Conservation (phyloP, 2,113 vertebrate species). For the Coregonus clupeaformis region DNA sequence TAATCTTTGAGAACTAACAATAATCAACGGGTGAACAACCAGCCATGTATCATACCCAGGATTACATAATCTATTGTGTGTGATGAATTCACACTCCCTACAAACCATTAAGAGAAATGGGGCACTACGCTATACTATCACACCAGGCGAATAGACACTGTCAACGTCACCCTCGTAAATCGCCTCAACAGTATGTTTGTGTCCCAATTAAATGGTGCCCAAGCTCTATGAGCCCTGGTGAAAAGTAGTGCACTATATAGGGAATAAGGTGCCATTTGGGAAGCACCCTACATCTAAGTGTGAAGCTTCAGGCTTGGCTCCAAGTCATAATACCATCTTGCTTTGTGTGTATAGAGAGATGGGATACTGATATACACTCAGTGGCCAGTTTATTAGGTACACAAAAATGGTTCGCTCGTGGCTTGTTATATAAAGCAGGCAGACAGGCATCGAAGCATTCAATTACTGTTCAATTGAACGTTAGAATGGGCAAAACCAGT, state of each 20-base stretch:
- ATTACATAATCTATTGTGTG: slow-evolving; percentile 37
- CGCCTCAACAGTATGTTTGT: background rate
- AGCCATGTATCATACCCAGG: slow-evolving; percentile 22
- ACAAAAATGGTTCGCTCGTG: too few relatives aligned
- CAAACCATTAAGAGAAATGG: slow-evolving; percentile 23
- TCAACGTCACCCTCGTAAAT: background rate
- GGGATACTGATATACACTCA: too few relatives aligned
- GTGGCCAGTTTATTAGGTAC: too few relatives aligned
- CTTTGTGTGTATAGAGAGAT: slow-evolving; percentile 3
- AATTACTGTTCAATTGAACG: too few relatives aligned
- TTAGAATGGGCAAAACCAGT: too few relatives aligned
- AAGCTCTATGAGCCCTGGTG: too few relatives aligned
- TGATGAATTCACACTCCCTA: background rate
- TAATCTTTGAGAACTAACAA: slow-evolving; percentile 1
- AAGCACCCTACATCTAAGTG: background rate
- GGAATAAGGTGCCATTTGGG: too few relatives aligned
- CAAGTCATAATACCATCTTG: slow-evolving; percentile 56
- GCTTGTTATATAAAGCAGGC: too few relatives aligned
- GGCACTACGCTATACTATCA: background rate
- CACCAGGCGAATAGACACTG: slow-evolving; percentile 7
- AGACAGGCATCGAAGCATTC: too few relatives aligned
- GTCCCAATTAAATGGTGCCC: background rate
- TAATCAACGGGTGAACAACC: slow-evolving; percentile 52
- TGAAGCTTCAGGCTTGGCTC: slow-evolving; percentile 8
- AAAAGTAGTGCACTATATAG: too few relatives aligned